These are phyloP conservation scores for Graptemys geographica DNA, from an alignment of 2,797 vertebrate genomes.

Conservation along the genomic window DNA sequence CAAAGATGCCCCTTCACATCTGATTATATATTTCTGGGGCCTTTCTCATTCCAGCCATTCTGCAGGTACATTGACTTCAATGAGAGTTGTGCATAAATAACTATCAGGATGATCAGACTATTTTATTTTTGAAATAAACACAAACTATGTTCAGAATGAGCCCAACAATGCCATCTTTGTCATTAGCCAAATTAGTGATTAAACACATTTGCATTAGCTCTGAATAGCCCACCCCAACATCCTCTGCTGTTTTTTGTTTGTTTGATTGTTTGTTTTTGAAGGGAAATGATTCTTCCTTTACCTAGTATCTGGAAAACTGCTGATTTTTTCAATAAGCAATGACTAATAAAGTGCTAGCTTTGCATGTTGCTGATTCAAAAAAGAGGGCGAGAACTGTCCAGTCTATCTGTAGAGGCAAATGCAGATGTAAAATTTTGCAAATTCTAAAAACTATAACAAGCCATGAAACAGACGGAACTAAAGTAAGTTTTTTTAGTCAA, in stretches of 20 bases:
- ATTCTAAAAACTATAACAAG: neutral
- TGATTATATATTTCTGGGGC: neutral
- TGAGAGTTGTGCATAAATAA: neutral
- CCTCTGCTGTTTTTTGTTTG: neutral
- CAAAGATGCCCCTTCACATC: neutral
- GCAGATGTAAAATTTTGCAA: neutral
- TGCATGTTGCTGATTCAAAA: neutral
- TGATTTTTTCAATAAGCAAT: neutral
- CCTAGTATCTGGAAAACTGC: neutral
- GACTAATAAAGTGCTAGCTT: neutral
- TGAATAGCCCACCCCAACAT: neutral
- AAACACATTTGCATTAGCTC: neutral
- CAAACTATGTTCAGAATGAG: neutral
- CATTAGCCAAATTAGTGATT: neutral
- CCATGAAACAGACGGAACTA: conserved; percentile 1
- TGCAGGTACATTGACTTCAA: accelerated
- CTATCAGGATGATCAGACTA: neutral
- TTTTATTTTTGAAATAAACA: neutral
- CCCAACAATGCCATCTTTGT: neutral
- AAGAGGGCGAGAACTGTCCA: accelerated
- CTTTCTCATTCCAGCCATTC: neutral
- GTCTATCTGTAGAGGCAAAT: neutral
- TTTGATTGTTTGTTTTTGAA: neutral
- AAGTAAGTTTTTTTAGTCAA: conserved; percentile 10
- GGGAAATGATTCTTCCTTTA: neutral